Conservation (phyloP, 2,113 vertebrate species). For the Bubo bubo region DNA sequence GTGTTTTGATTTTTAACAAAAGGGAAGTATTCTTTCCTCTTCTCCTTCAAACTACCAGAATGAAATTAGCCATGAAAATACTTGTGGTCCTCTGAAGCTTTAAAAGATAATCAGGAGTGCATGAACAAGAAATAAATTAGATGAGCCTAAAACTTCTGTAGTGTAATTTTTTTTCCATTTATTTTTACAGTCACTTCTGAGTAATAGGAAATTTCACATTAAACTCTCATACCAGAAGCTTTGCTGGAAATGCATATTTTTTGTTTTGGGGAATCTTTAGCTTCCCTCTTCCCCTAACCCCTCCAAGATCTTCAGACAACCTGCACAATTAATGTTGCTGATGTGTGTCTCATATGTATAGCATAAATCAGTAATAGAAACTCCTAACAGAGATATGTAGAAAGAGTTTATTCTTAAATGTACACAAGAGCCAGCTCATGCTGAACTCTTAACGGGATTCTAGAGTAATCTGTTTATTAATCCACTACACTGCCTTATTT, state of each 20-base stretch:
- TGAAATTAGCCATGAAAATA: neutral
- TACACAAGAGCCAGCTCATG: neutral
- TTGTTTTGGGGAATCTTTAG: neutral
- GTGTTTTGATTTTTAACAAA: neutral
- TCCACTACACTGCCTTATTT: neutral
- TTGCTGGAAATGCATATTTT: neutral
- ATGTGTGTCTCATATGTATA: neutral
- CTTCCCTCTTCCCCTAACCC: neutral
- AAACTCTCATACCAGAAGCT: neutral
- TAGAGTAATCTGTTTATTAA: neutral
- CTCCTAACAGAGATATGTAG: neutral
- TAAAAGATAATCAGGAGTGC: neutral
- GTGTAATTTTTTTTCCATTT: neutral
- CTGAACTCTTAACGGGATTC: neutral
- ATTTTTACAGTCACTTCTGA: neutral
- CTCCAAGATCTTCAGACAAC: neutral
- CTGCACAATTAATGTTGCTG: neutral
- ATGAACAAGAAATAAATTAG: neutral
- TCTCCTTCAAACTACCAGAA: neutral
- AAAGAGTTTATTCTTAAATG: neutral
- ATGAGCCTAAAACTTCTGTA: neutral
- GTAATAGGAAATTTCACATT: neutral
- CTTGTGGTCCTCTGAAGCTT: neutral
- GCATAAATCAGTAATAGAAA: neutral
- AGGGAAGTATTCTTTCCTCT: neutral